phyloP scores from a whole-genome alignment of 1,140 invertebrate genomes.

The Bradysia coprophila region DNA sequence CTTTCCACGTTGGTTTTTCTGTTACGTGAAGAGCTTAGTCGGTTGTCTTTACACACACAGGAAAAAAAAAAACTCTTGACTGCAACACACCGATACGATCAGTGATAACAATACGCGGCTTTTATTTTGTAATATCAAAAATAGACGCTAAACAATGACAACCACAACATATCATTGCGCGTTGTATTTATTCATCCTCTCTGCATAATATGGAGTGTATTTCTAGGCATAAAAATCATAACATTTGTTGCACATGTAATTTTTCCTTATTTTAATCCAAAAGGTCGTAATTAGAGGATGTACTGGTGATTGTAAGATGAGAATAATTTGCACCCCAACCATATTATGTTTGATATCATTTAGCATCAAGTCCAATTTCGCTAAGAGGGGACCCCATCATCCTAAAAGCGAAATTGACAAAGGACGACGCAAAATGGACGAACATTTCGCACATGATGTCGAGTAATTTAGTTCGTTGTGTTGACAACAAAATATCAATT shows the following conservation, averaged over 20 bases:
- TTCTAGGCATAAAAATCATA: too few relatives aligned
- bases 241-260: conserved; percentile 1
- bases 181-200: too few relatives aligned
- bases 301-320: neutral
- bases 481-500: neutral
- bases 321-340: neutral
- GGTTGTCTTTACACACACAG: too few relatives aligned
- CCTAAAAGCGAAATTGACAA: conserved; percentile 27
- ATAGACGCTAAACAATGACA: too few relatives aligned
- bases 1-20: too few relatives aligned
- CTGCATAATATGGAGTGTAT: too few relatives aligned
- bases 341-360: neutral
- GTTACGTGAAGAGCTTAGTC: too few relatives aligned
- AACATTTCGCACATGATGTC: conserved; percentile 43
- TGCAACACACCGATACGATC: too few relatives aligned
- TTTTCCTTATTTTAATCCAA: neutral
- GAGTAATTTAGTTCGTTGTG: conserved; percentile 30
- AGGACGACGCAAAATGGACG: conserved; percentile 32
- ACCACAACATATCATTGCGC: too few relatives aligned
- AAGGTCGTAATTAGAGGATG: neutral
- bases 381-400: conserved; percentile 42
- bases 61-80: too few relatives aligned
- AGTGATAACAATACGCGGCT: too few relatives aligned
- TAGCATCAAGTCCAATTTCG: neutral
- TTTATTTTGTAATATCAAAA: too few relatives aligned